These are phyloP conservation scores for Carpatolechia fugitivella DNA, from an alignment of 2,888 invertebrate species.

Conservation along the genomic window DNA sequence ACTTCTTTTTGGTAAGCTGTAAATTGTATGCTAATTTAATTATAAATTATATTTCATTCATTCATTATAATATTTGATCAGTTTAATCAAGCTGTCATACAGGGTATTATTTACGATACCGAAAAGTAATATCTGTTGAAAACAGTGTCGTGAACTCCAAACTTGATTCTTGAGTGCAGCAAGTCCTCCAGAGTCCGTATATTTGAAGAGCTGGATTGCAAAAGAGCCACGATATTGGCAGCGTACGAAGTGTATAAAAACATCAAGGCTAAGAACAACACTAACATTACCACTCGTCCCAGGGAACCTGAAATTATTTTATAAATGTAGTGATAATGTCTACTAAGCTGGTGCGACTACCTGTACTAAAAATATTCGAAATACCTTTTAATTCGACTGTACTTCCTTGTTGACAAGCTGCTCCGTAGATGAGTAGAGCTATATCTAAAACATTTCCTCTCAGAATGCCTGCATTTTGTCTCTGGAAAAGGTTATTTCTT, in stretches of 20 bases:
- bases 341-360: no score
- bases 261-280: conserved; percentile 81
- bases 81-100: no score
- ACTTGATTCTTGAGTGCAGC: conserved; percentile 81
- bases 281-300: conserved; percentile 81
- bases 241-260: conserved; percentile 87
- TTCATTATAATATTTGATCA: no score
- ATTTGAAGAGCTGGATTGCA: conserved; percentile 85
- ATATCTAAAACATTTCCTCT: conserved; percentile 71
- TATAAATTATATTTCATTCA: no score
- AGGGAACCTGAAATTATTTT: conserved; percentile 51
- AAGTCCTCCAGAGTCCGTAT: conserved; percentile 83
- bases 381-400: conserved; percentile 66
- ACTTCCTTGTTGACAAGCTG: conserved; percentile 82
- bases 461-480: conserved; percentile 47
- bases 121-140: conserved; percentile 84
- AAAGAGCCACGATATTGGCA: conserved; percentile 86
- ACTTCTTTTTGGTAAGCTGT: no score
- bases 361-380: no score
- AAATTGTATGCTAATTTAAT: no score
- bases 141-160: conserved; percentile 84
- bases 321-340: background rate
- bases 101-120: conserved; percentile 50
- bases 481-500: no score
- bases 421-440: conserved; percentile 77